These are phyloP conservation scores for Rhyzopertha dominica DNA, from an alignment of 1,140 invertebrate species.

Conservation along the genomic window DNA sequence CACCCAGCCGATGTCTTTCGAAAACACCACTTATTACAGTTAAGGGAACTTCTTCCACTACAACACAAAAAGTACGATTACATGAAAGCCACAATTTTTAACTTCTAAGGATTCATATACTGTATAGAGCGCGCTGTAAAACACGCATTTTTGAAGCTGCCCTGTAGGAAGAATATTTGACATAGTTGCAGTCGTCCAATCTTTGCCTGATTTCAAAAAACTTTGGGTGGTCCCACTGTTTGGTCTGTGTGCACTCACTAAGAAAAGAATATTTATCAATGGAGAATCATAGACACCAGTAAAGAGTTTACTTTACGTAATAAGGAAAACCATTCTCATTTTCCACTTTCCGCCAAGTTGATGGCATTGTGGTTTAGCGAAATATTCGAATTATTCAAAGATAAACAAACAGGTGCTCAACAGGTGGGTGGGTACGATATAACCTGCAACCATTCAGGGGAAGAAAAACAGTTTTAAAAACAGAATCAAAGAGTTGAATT, in stretches of 20 bases:
- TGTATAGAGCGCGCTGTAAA: slow-evolving; percentile 60
- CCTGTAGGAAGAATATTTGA: slow-evolving; percentile 75
- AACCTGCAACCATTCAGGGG: no score
- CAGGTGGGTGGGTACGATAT: slow-evolving; percentile 8
- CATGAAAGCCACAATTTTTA: slow-evolving; percentile 10
- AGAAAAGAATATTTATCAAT: slow-evolving; percentile 23
- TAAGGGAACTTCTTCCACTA: slow-evolving; percentile 57
- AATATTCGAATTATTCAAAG: no score
- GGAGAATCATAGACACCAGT: slow-evolving; percentile 3
- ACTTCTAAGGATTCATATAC: slow-evolving; percentile 46
- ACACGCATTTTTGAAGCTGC: slow-evolving; percentile 74
- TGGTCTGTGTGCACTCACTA: slow-evolving; percentile 45
- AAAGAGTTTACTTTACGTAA: slow-evolving; percentile 50
- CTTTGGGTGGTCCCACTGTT: slow-evolving; percentile 54
- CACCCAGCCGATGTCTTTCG: slow-evolving; percentile 55
- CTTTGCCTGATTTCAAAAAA: slow-evolving; percentile 48
- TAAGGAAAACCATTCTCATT: slow-evolving; percentile 54
- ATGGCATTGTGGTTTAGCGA: slow-evolving; percentile 13
- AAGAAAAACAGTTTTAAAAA: no score
- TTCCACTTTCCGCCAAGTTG: slow-evolving; percentile 44
- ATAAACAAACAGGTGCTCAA: slow-evolving; percentile 1
- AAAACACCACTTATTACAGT: slow-evolving; percentile 53
- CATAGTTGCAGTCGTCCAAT: slow-evolving; percentile 65
- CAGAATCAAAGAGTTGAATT: no score
- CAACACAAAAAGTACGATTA: slow-evolving; percentile 33